Evolutionary conservation across 2,113 vertebrate genomes (phyloP).

Genomic region (Oceanites oceanicus): DNA sequence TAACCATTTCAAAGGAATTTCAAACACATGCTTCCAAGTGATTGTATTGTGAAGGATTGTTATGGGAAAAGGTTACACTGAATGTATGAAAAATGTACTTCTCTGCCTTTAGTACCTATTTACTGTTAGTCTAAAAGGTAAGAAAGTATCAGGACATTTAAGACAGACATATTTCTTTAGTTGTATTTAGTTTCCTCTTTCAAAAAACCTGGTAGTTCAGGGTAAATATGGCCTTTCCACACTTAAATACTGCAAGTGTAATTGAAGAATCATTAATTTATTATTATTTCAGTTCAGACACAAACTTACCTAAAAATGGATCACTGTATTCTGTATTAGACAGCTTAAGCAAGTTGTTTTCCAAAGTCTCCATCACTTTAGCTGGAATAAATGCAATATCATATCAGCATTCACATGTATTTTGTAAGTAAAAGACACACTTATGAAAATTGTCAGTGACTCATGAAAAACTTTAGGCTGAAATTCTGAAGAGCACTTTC

Average conservation of each 20-base stretch:
- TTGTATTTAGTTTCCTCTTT: neutral
- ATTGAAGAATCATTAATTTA: neutral
- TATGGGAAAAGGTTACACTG: neutral
- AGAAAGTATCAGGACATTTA: neutral
- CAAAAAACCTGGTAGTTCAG: neutral
- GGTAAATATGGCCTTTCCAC: neutral
- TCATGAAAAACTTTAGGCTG: neutral
- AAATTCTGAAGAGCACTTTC: neutral
- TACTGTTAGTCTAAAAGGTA: neutral
- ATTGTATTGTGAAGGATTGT: neutral
- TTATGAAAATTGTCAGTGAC: neutral
- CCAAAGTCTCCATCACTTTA: conserved; percentile 68
- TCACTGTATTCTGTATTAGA: conserved; percentile 74
- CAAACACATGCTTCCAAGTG: neutral
- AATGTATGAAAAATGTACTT: neutral
- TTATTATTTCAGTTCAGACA: neutral
- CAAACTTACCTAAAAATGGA: conserved; percentile 75
- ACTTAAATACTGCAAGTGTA: neutral
- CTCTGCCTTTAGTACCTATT: neutral
- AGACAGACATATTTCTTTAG: neutral
- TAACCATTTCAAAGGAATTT: neutral
- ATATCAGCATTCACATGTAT: neutral
- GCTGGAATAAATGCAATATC: conserved; percentile 48
- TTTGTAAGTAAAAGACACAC: neutral
- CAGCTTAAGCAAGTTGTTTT: conserved; percentile 70